Conservation (phyloP, 2,888 invertebrate species). For the Hydraecia micacea region DNA sequence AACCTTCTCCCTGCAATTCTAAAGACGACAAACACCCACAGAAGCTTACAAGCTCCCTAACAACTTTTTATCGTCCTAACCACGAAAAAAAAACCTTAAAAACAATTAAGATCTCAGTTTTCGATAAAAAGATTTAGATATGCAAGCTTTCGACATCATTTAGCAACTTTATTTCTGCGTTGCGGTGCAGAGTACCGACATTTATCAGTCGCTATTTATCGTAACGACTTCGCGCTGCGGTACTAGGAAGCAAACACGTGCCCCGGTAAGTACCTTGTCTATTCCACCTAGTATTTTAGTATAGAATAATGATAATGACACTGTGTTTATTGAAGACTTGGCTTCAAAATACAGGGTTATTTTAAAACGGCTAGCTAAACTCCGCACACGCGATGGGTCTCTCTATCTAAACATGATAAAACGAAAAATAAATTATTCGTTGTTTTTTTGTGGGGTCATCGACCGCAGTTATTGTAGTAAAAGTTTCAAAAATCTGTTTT, state of each 20-base stretch:
- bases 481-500: too few species aligned
- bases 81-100: slow-evolving; percentile 27
- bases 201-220: slow-evolving; percentile 79
- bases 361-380: background rate
- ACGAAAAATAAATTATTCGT: too few species aligned
- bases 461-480: too few species aligned
- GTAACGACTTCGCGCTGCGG: slow-evolving; percentile 74
- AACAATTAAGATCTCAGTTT: slow-evolving; percentile 57
- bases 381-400: too few species aligned
- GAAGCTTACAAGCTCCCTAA: slow-evolving; percentile 27
- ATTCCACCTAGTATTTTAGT: slow-evolving; percentile 24
- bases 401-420: too few species aligned
- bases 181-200: slow-evolving; percentile 56
- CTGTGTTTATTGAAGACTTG: slow-evolving; percentile 18
- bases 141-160: slow-evolving; percentile 58
- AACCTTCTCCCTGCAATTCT: too few species aligned
- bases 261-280: slow-evolving; percentile 49
- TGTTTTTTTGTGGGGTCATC: too few species aligned
- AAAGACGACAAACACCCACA: slow-evolving; percentile 19
- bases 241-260: slow-evolving; percentile 70
- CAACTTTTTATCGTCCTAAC: slow-evolving; percentile 17
- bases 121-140: slow-evolving; percentile 52
- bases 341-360: background rate
- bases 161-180: slow-evolving; percentile 68
- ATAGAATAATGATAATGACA: slow-evolving; percentile 45